Conservation (phyloP, 2,797 vertebrate species). For the Agapornis canus region DNA sequence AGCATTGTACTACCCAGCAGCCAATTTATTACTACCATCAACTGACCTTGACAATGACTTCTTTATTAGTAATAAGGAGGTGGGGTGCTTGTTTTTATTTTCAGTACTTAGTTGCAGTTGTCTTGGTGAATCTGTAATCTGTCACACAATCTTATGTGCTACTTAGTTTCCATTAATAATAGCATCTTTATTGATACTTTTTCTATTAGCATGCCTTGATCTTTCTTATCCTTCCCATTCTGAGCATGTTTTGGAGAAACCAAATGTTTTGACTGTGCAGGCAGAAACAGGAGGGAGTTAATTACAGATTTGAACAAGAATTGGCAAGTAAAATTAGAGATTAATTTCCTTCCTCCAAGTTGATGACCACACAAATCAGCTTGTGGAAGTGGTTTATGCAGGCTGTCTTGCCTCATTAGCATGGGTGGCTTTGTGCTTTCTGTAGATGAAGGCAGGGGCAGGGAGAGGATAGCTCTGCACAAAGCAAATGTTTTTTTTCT, state of each 20-base stretch:
- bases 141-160: background rate
- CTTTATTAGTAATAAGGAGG: background rate
- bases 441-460: background rate
- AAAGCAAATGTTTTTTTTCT: background rate
- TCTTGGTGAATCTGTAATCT: background rate
- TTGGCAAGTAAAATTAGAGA: constrained; percentile 27
- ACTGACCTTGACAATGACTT: background rate
- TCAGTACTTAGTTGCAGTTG: background rate
- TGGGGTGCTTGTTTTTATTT: background rate
- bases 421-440: background rate
- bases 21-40: background rate
- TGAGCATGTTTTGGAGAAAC: background rate
- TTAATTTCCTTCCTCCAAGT: constrained; percentile 15
- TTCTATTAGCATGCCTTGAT: background rate
- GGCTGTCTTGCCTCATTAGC: background rate
- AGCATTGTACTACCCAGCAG: background rate
- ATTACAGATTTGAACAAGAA: constrained; percentile 42
- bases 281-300: background rate
- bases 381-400: background rate
- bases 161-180: background rate
- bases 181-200: background rate
- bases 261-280: background rate
- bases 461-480: background rate
- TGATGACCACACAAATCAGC: constrained; percentile 5
- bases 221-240: background rate